phyloP scores from a whole-genome alignment of 2,113 vertebrate genomes.

The Trichomycterus rosablanca region DNA sequence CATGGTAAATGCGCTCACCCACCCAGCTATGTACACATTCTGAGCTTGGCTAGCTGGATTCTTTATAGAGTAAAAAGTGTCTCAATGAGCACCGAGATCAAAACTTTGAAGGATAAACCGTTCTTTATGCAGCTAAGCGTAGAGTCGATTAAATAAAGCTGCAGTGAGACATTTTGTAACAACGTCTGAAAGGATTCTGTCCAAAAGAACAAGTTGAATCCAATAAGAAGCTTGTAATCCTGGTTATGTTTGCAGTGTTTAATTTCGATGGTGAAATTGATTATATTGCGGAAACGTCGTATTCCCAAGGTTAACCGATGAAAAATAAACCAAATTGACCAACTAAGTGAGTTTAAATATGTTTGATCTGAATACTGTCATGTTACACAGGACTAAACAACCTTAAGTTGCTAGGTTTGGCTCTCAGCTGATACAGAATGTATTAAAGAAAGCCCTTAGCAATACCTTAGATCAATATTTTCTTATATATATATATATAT shows the following conservation, averaged over 20 bases:
- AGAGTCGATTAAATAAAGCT: background rate
- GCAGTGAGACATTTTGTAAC: conserved; percentile 1
- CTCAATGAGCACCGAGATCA: background rate
- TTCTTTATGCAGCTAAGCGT: background rate
- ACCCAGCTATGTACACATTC: conserved; percentile 2
- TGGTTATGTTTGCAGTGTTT: background rate
- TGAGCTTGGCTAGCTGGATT: background rate
- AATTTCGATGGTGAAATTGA: background rate
- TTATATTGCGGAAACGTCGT: background rate
- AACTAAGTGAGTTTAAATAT: background rate
- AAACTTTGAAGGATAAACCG: background rate
- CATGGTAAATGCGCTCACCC: conserved; percentile 9
- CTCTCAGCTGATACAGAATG: background rate
- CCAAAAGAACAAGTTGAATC: no score
- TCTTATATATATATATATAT: no score
- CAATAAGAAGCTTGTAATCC: background rate
- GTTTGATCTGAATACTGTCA: background rate
- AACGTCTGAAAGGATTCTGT: conserved; percentile 5
- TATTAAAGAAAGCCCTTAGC: no score
- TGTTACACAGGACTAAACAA: background rate
- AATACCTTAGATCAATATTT: no score
- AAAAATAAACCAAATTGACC: background rate
- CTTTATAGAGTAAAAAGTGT: background rate
- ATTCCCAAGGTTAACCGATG: conserved; percentile 1
- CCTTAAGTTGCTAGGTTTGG: background rate